Percentiles rank a stretch among this genome's conserved stretches.
These are phyloP conservation scores for Sitta europaea DNA, from an alignment of 2,113 vertebrate species.

Conservation along the genomic window DNA sequence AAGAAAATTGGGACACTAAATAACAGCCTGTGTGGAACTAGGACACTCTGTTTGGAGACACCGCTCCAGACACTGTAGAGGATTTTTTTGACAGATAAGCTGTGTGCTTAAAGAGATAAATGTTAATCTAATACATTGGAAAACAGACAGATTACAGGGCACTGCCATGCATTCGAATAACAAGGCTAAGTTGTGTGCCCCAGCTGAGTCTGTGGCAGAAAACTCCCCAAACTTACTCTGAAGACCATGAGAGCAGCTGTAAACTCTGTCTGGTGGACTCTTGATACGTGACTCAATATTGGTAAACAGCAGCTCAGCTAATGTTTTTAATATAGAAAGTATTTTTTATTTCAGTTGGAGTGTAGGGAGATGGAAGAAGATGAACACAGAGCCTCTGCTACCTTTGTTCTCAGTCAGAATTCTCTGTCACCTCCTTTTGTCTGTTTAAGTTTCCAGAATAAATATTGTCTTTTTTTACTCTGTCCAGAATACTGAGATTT, in stretches of 20 bases:
- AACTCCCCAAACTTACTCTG: neutral
- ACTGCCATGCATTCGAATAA: slow-evolving; percentile 32
- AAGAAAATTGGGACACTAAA: slow-evolving; percentile 49
- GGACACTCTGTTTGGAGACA: slow-evolving; percentile 47
- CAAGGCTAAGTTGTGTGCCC: neutral
- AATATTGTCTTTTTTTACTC: neutral
- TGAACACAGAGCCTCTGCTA: neutral
- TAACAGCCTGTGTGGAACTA: slow-evolving; percentile 19
- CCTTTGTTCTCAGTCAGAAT: neutral
- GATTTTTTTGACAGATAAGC: slow-evolving; percentile 69
- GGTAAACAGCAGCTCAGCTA: neutral
- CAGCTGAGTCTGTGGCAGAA: neutral
- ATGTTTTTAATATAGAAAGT: neutral
- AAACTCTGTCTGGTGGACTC: neutral
- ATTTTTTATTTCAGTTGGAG: neutral
- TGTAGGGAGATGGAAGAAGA: neutral
- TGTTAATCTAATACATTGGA: slow-evolving; percentile 66
- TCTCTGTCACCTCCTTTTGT: neutral
- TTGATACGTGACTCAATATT: neutral
- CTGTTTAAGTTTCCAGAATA: neutral
- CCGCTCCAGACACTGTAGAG: slow-evolving; percentile 45
- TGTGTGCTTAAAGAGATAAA: slow-evolving; percentile 68
- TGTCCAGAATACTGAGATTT: neutral
- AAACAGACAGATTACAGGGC: slow-evolving; percentile 54
- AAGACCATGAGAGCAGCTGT: neutral